These are phyloP conservation scores for Campylorhamphus procurvoides DNA, from an alignment of 2,113 vertebrate genomes.

Conservation along the genomic window DNA sequence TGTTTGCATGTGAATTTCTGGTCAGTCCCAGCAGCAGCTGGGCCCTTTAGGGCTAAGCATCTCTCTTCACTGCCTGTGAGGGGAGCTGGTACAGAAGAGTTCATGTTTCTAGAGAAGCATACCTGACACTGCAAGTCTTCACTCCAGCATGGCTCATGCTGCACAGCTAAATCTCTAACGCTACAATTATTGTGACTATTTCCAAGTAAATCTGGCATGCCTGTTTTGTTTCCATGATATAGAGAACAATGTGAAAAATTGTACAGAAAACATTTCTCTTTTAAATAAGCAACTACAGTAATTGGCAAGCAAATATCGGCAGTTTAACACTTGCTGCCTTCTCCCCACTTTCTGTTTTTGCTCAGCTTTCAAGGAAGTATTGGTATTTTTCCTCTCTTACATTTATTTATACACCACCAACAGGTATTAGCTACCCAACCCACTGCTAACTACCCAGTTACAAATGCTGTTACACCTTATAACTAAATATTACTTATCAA, in stretches of 20 bases:
- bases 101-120: neutral
- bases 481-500: neutral
- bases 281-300: neutral
- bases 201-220: neutral
- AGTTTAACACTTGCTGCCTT: neutral
- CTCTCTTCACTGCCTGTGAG: neutral
- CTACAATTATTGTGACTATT: neutral
- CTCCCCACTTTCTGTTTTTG: neutral
- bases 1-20: neutral
- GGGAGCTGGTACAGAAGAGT: constrained; percentile 1
- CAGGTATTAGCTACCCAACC: neutral
- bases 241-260: neutral
- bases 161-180: neutral
- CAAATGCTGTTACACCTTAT: neutral
- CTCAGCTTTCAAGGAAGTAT: neutral
- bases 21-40: neutral
- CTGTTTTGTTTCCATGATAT: neutral
- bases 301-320: neutral
- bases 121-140: fast-evolving
- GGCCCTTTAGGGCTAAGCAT: neutral
- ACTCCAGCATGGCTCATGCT: neutral
- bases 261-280: neutral
- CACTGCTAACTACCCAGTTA: neutral
- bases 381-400: neutral
- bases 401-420: neutral